Evolutionary conservation across 1,140 invertebrate species (phyloP).

Genomic region (Samia ricini): DNA sequence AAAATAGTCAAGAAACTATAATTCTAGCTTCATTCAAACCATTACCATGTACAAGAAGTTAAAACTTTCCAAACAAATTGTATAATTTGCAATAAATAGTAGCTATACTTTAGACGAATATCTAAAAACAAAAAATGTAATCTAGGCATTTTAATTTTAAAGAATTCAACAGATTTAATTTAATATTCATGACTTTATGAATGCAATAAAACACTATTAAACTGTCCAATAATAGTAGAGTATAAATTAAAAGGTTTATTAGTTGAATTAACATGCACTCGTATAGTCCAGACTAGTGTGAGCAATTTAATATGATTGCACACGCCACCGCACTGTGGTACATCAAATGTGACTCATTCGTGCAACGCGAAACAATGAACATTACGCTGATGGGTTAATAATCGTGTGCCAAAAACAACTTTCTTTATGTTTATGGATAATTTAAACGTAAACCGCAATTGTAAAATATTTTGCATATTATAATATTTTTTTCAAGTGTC

Average conservation of each 20-base stretch:
- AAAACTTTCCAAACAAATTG: too few species aligned
- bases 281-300: constrained; percentile 9
- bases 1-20: too few species aligned
- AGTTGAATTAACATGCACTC: constrained; percentile 7
- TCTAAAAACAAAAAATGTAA: too few species aligned
- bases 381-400: constrained; percentile 7
- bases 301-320: constrained; percentile 5
- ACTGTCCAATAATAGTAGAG: neutral
- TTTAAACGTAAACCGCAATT: neutral
- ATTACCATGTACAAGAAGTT: too few species aligned
- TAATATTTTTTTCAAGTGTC: neutral
- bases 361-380: constrained; percentile 8
- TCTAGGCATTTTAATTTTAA: too few species aligned
- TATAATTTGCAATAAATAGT: too few species aligned
- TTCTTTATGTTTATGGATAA: constrained; percentile 1
- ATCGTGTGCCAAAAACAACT: constrained; percentile 6
- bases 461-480: neutral
- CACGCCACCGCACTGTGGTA: neutral
- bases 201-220: neutral
- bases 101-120: too few species aligned
- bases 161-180: too few species aligned
- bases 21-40: too few species aligned
- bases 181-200: too few species aligned
- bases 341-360: constrained; percentile 4
- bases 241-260: neutral